phyloP scores from a whole-genome alignment of 2,888 invertebrate species.

The Fissipunctia ypsillon region DNA sequence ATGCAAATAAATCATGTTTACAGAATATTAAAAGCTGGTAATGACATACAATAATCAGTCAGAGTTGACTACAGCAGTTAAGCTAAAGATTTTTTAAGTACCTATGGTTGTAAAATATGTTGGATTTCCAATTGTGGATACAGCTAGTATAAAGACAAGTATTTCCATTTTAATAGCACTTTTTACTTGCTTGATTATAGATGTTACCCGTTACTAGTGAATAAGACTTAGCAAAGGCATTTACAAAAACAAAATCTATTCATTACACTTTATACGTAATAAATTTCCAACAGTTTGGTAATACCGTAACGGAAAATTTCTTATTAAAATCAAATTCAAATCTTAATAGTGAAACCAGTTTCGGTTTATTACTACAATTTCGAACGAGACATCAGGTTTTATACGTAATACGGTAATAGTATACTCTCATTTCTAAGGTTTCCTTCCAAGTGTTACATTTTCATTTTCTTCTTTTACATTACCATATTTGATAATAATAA shows the following conservation, averaged over 20 bases:
- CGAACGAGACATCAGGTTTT: constrained; percentile 16
- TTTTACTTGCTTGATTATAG: constrained; percentile 2
- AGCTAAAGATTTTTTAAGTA: not conserved
- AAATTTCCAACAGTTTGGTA: constrained; percentile 29
- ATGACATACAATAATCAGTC: not conserved
- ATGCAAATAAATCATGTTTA: not conserved
- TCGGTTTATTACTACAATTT: constrained; percentile 26
- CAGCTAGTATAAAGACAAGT: no score
- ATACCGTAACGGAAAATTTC: constrained; percentile 36
- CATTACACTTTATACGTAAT: constrained; percentile 21
- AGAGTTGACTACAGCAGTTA: not conserved
- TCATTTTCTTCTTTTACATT: not conserved
- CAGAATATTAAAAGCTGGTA: not conserved
- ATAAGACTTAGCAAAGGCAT: constrained; percentile 3
- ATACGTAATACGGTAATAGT: constrained; percentile 40
- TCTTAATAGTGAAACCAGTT: constrained; percentile 51
- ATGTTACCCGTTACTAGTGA: not conserved
- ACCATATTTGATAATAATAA: not conserved
- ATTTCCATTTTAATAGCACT: constrained; percentile 1
- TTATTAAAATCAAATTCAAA: constrained; percentile 44
- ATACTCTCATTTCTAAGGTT: constrained; percentile 12
- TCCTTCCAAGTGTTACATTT: constrained; percentile 12
- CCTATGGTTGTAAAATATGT: not conserved
- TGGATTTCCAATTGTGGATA: not conserved
- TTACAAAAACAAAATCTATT: constrained; percentile 26